Conservation (phyloP, 2,797 vertebrate genomes). For the Myotis planiceps region DNA sequence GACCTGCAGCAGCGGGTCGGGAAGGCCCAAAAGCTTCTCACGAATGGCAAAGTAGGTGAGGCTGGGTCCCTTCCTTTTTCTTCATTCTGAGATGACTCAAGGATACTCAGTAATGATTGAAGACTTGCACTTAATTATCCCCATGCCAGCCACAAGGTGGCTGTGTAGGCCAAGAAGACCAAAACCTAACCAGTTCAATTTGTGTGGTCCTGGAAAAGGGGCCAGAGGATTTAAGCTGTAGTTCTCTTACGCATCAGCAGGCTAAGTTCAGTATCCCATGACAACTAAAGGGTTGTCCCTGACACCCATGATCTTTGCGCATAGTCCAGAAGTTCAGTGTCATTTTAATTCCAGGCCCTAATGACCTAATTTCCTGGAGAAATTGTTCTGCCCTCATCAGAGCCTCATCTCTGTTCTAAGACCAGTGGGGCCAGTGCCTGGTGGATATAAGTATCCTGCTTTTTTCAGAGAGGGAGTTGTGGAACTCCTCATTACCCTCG, state of each 20-base stretch:
- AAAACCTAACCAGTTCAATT: not conserved
- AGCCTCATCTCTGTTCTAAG: not conserved
- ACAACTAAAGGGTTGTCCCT: not conserved
- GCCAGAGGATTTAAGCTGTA: not conserved
- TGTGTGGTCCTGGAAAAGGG: not conserved
- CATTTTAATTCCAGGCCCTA: not conserved
- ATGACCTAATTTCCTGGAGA: not conserved
- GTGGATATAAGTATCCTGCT: not conserved
- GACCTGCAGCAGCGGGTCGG: slow-evolving; percentile 84
- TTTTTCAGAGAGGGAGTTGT: not conserved
- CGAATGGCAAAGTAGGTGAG: slow-evolving; percentile 88
- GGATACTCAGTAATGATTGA: not conserved
- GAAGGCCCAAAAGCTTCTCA: slow-evolving; percentile 87
- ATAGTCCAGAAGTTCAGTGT: not conserved
- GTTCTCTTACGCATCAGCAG: not conserved
- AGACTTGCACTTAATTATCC: slow-evolving; percentile 5
- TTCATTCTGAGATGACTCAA: not conserved
- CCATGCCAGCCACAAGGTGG: slow-evolving; percentile 83
- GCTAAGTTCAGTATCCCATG: not conserved
- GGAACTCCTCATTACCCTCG: not conserved
- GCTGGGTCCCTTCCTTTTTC: slow-evolving; percentile 54
- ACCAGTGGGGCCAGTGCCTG: not conserved
- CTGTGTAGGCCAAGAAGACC: slow-evolving; percentile 75
- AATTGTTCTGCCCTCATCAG: not conserved
- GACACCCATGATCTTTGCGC: not conserved